A percentile compares a stretch with the other conserved stretches of the same genome.
phyloP scores from a whole-genome alignment of 2,113 vertebrate genomes.

The Nannospalax galili region DNA sequence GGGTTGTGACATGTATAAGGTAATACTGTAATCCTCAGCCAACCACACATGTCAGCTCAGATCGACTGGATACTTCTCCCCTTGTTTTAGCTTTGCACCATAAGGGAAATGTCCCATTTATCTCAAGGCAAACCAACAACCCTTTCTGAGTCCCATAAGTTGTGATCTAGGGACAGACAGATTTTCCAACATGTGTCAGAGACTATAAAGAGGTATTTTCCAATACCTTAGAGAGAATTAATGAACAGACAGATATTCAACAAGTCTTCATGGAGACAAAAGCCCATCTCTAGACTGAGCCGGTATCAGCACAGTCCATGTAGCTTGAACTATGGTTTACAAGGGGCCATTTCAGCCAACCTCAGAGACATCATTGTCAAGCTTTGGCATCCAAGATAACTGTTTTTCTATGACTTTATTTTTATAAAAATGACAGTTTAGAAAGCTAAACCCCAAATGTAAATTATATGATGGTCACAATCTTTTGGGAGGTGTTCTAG shows the following conservation, averaged over 20 bases:
- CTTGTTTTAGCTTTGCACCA: background rate
- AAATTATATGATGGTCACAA: background rate
- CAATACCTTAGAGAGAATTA: slow-evolving; percentile 7
- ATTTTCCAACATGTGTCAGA: background rate
- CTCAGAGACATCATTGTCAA: background rate
- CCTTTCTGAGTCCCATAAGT: background rate
- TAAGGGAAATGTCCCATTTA: slow-evolving; percentile 7
- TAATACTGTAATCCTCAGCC: background rate
- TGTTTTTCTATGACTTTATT: background rate
- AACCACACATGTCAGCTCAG: background rate
- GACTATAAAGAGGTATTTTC: background rate
- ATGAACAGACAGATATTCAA: background rate
- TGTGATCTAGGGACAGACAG: background rate
- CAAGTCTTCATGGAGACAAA: background rate
- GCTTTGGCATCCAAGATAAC: background rate
- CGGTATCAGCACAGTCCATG: background rate
- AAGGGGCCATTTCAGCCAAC: background rate
- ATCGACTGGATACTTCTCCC: background rate
- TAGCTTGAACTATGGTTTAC: no score
- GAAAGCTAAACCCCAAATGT: slow-evolving; percentile 52
- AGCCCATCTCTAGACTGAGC: background rate
- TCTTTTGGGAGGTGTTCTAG: background rate
- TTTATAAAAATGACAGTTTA: background rate
- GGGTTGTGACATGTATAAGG: background rate
- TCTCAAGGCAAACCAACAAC: slow-evolving; percentile 11